These are phyloP conservation scores for Peromyscus californicus DNA, from an alignment of 2,113 vertebrate genomes.

Conservation along the genomic window DNA sequence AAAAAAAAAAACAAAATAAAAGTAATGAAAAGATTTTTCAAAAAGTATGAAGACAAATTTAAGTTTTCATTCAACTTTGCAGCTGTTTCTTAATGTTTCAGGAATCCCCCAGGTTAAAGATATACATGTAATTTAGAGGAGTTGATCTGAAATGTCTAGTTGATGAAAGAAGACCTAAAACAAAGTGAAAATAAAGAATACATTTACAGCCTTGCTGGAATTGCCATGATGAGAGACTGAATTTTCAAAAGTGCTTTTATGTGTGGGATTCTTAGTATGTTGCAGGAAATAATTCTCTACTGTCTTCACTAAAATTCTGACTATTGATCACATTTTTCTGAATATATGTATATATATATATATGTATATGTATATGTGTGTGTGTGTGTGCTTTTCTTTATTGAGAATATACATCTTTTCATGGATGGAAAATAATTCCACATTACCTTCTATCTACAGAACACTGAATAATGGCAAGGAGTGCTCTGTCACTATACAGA, in stretches of 20 bases:
- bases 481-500: neutral
- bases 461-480: no score
- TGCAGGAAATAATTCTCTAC: neutral
- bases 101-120: neutral
- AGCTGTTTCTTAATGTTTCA: neutral
- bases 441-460: neutral
- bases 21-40: neutral
- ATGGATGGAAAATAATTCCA: neutral
- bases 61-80: neutral
- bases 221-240: neutral
- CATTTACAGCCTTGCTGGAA: neutral
- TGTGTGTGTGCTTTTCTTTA: no score
- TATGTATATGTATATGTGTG: neutral
- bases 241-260: neutral
- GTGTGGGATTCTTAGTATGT: neutral
- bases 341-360: neutral
- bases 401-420: neutral
- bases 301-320: neutral
- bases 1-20: conserved; percentile 83
- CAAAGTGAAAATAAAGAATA: conserved; percentile 12
- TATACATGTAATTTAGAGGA: neutral
- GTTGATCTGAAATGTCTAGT: neutral
- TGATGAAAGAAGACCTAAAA: neutral
- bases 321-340: neutral
- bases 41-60: conserved; percentile 83